Conservation (phyloP, 2,113 vertebrate species). For the Oryzias woworae region DNA sequence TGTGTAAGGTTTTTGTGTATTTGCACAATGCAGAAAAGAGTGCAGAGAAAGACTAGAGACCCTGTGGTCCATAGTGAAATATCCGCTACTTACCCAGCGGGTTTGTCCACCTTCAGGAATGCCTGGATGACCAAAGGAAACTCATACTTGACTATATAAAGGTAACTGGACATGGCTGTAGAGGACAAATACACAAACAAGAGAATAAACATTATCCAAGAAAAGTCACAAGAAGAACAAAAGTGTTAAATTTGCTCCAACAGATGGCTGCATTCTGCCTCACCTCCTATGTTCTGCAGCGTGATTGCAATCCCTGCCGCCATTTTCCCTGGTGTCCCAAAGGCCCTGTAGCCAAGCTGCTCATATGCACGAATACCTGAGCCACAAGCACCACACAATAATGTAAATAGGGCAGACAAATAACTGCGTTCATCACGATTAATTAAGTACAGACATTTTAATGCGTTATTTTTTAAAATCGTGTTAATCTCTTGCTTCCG, state of each 20-base stretch:
- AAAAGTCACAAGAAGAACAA: conserved; percentile 2
- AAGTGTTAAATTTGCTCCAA: not conserved
- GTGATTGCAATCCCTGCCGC: conserved; percentile 89
- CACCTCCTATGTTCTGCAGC: conserved; percentile 93
- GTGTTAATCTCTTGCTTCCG: too few species aligned
- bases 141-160: conserved; percentile 97
- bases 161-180: conserved; percentile 95
- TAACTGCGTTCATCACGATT: too few species aligned
- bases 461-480: too few species aligned
- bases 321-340: conserved; percentile 91
- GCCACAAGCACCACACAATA: conserved; percentile 4
- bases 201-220: conserved; percentile 16
- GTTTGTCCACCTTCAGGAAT: conserved; percentile 73
- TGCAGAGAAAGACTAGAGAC: too few species aligned
- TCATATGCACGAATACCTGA: conserved; percentile 89
- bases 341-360: conserved; percentile 90
- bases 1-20: too few species aligned
- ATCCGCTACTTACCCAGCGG: conserved; percentile 70
- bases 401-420: not conserved
- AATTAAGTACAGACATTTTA: too few species aligned
- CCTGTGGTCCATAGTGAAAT: too few species aligned
- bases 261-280: conserved; percentile 20
- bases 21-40: too few species aligned
- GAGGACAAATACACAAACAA: conserved; percentile 10
- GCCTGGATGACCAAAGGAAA: conserved; percentile 91